A percentile compares a stretch with the other conserved stretches of the same genome.
phyloP scores from a whole-genome alignment of 2,888 invertebrate genomes.

The Spatulosminthurus flaviceps region DNA sequence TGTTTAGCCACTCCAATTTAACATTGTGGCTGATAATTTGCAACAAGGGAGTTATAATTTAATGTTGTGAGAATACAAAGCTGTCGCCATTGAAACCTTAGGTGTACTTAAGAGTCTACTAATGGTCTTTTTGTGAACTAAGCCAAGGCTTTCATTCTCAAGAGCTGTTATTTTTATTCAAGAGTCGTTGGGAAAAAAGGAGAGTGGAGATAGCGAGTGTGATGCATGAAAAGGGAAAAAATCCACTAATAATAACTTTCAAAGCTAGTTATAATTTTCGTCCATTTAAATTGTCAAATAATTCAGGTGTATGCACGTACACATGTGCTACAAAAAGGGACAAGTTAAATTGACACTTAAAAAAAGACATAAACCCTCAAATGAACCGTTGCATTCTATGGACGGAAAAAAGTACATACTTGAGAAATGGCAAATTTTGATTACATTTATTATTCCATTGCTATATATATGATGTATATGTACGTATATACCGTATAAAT shows the following conservation, averaged over 20 bases:
- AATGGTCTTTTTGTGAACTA: conserved; percentile 1
- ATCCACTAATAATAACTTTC: neutral
- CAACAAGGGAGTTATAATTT: too few species aligned
- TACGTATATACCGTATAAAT: neutral
- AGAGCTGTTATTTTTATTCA: neutral
- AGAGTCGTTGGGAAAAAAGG: neutral
- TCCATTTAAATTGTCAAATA: neutral
- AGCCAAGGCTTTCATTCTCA: conserved; percentile 21
- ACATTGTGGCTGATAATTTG: too few species aligned
- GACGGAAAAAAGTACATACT: too few species aligned
- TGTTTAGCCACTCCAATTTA: too few species aligned
- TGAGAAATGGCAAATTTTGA: too few species aligned
- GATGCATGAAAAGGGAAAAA: neutral
- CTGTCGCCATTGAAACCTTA: conserved; percentile 4
- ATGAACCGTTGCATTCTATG: neutral
- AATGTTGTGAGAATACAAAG: neutral
- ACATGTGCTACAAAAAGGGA: neutral
- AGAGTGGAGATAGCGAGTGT: neutral
- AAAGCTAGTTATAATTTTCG: neutral
- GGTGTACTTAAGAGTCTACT: neutral
- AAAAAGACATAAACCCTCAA: neutral
- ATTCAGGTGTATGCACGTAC: neutral
- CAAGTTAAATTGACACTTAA: neutral
- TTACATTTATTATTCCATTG: too few species aligned
- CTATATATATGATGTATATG: too few species aligned